Evolutionary conservation across 2,888 invertebrate species (phyloP).

Genomic region (Gonocerus acuteangulatus): DNA sequence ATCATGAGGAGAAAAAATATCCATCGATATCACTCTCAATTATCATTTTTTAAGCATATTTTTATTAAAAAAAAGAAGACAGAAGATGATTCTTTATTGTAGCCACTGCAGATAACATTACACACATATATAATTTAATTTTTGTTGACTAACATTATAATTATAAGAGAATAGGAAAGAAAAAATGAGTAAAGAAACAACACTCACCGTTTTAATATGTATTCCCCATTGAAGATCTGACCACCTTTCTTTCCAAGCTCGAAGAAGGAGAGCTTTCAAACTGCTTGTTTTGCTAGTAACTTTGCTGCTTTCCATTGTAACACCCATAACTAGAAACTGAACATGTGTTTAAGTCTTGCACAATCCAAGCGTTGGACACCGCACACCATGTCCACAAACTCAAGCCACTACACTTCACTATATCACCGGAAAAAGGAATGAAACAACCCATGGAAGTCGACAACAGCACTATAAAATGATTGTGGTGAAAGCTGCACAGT

Average conservation of each 20-base stretch:
- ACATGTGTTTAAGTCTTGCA: constrained; percentile 31
- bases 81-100: no score
- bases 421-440: constrained; percentile 4
- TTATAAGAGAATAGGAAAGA: no score
- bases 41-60: no score
- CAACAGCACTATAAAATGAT: constrained; percentile 5
- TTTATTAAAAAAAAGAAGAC: no score
- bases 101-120: no score
- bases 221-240: constrained; percentile 93
- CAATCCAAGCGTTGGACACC: constrained; percentile 29
- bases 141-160: no score
- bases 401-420: constrained; percentile 25
- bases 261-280: constrained; percentile 66
- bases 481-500: constrained; percentile 5
- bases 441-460: constrained; percentile 2
- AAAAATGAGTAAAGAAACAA: no score
- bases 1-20: no score
- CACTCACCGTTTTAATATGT: constrained; percentile 77
- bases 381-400: constrained; percentile 36
- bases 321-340: constrained; percentile 35
- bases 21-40: no score
- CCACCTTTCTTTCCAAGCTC: constrained; percentile 94
- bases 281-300: constrained; percentile 76
- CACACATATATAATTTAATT: no score
- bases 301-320: constrained; percentile 48